Evolutionary conservation across 1,140 invertebrate genomes (phyloP), one percentile per base, ranked within the genome.

Genomic region (Drosophila obscura): DNA sequence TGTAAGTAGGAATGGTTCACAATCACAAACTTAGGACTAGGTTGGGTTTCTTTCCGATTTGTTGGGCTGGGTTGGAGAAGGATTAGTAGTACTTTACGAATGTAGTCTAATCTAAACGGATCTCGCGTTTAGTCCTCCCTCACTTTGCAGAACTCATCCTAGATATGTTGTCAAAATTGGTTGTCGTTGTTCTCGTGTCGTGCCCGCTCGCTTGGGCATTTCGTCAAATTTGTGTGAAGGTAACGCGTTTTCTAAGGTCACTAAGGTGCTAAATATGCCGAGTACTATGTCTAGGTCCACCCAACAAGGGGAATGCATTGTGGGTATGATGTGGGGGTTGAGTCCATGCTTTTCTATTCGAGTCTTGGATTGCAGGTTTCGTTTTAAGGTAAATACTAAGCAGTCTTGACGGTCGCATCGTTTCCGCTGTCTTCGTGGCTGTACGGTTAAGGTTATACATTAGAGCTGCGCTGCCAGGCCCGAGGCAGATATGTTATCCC

Each of bases 401-500:
- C 82, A 85, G 82, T 85, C 82, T 85, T 82, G 52, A 49, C 39
- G 64, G 49, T 72, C 56, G 52, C 46, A 62, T 57, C 41, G 57
- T 49, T 19, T 16, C 44, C 50, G 31, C 26, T 41, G 48, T 61
- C 39, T 49, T 49, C 43, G 11, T 39, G 11, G 11, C 8, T 5
- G 5, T 39, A 39, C 11, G 35, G 4, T 39, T 41, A 13, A 11
- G 15, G 26, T 46, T 35, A 60, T 35, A 13, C 44, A 39, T 76
- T 61, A 91, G 49, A 97, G 94, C 91, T 97, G 96, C 35, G 96
- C 93, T 28, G 96, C 95, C 4, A 97, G 91, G 16, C 96, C 96
- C 7, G 96, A 96, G 35, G 96, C 96, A 1, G 96, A 97, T 62
- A 98, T 96, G 83, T 97, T 98, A 90, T 98, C 97, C 1, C 97